A percentile compares a stretch with the other conserved stretches of the same genome.
These are phyloP conservation scores for Agonopterix alstromeriana DNA, from an alignment of 2,888 invertebrate genomes.

Conservation along the genomic window DNA sequence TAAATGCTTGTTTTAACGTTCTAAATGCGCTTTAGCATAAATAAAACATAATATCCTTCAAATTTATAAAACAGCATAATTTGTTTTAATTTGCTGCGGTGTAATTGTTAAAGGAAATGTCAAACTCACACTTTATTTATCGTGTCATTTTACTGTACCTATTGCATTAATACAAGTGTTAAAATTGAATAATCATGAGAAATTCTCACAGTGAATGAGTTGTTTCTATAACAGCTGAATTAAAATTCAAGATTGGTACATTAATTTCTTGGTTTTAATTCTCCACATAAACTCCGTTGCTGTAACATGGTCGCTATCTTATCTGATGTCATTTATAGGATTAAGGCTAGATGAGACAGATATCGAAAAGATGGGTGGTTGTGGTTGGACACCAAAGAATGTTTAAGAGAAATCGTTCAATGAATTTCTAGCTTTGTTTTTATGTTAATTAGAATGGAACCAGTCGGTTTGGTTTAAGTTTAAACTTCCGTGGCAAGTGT, in stretches of 20 bases:
- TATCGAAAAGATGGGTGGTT: constrained; percentile 58
- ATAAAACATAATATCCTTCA: too few species aligned
- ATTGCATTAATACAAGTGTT: constrained; percentile 15
- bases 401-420: constrained; percentile 64
- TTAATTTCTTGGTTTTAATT: constrained; percentile 37
- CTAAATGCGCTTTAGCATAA: too few species aligned
- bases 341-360: constrained; percentile 68
- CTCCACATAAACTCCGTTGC: constrained; percentile 31
- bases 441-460: constrained; percentile 62
- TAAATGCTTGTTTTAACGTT: too few species aligned
- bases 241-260: constrained; percentile 21
- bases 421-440: constrained; percentile 69
- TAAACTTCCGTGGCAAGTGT: constrained; percentile 63
- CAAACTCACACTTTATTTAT: constrained; percentile 5
- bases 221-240: constrained; percentile 27
- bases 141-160: constrained; percentile 11
- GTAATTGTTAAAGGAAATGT: constrained; percentile 2
- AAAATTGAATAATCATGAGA: constrained; percentile 25
- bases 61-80: too few species aligned
- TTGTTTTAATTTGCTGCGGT: not conserved
- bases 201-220: constrained; percentile 19
- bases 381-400: constrained; percentile 57
- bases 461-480: constrained; percentile 42
- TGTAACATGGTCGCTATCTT: constrained; percentile 44
- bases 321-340: constrained; percentile 73